Evolutionary conservation across 2,888 invertebrate genomes (phyloP).

Genomic region (Synanthedon tipuliformis): DNA sequence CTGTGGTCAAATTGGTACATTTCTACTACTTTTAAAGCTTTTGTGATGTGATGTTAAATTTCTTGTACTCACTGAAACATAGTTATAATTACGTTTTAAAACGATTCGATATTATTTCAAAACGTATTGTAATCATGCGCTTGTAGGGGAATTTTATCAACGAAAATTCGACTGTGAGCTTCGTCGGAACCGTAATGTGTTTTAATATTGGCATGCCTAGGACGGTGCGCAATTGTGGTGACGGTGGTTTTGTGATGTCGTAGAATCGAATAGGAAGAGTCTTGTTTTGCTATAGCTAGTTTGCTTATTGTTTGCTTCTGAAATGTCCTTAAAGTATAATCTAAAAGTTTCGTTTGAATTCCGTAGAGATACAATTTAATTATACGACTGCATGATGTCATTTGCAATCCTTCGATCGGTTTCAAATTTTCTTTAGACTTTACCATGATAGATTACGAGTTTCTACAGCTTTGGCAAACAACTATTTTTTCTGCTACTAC

Average conservation of each 20-base stretch:
- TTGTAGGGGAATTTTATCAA: slow-evolving; percentile 18
- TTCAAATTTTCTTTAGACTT: slow-evolving; percentile 6
- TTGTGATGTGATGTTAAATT: slow-evolving; percentile 65
- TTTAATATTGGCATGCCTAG: slow-evolving; percentile 50
- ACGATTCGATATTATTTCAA: slow-evolving; percentile 21
- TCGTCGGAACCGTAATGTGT: slow-evolving; percentile 20
- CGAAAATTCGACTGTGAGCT: slow-evolving; percentile 14
- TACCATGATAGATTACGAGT: no score
- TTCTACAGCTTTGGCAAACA: neutral
- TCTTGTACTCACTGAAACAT: slow-evolving; percentile 26
- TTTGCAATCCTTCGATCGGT: slow-evolving; percentile 22
- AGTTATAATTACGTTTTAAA: slow-evolving; percentile 6
- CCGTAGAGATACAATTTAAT: slow-evolving; percentile 29
- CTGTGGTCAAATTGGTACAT: slow-evolving; percentile 39
- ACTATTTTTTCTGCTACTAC: neutral
- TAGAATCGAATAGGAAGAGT: slow-evolving; percentile 30
- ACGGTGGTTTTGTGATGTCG: slow-evolving; percentile 43
- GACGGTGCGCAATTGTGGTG: slow-evolving; percentile 39
- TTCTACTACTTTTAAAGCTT: slow-evolving; percentile 53
- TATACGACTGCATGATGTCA: slow-evolving; percentile 43
- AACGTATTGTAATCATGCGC: slow-evolving; percentile 23
- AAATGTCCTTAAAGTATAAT: slow-evolving; percentile 40
- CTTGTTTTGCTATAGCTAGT: slow-evolving; percentile 47
- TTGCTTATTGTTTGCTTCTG: slow-evolving; percentile 57
- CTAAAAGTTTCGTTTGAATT: slow-evolving; percentile 43